These are phyloP conservation scores for Tetramorium alpestre DNA, from an alignment of 1,140 invertebrate species.

Conservation along the genomic window DNA sequence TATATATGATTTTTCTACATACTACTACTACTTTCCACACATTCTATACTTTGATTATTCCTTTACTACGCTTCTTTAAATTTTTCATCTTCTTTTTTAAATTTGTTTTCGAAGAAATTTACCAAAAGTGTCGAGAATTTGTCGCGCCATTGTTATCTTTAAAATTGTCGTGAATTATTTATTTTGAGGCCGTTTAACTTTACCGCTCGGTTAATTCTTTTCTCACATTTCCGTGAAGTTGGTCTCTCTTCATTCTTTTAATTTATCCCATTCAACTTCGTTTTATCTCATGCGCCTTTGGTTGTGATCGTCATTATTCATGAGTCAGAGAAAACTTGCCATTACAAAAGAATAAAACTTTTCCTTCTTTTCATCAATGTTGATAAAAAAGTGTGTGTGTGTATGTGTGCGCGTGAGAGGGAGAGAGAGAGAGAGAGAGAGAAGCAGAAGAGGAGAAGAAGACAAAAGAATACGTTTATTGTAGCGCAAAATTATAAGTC, in stretches of 20 bases:
- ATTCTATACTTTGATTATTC: constrained; percentile 2
- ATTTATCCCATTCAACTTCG: background rate
- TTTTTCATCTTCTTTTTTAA: background rate
- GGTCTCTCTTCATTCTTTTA: constrained; percentile 1
- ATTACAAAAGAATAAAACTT: constrained; percentile 34
- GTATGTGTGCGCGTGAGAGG: background rate
- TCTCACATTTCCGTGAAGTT: background rate
- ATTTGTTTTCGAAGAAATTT: background rate
- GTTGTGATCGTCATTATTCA: constrained; percentile 21
- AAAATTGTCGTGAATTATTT: constrained; percentile 28
- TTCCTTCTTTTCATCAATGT: background rate
- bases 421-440: background rate
- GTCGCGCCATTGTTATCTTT: background rate
- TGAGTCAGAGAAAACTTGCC: constrained; percentile 16
- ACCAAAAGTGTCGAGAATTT: background rate
- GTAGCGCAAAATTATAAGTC: background rate
- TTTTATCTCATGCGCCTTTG: background rate
- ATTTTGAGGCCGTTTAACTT: constrained; percentile 18
- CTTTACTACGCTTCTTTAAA: background rate
- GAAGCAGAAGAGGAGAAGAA: no score
- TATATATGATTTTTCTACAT: background rate
- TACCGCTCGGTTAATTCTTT: constrained; percentile 11
- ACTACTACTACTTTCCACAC: background rate
- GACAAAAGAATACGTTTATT: background rate
- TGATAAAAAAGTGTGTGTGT: background rate